Percentiles rank a stretch among this genome's conserved stretches.
Evolutionary conservation across 1,140 invertebrate species (phyloP).

Genomic region (Procambarus clarkii): DNA sequence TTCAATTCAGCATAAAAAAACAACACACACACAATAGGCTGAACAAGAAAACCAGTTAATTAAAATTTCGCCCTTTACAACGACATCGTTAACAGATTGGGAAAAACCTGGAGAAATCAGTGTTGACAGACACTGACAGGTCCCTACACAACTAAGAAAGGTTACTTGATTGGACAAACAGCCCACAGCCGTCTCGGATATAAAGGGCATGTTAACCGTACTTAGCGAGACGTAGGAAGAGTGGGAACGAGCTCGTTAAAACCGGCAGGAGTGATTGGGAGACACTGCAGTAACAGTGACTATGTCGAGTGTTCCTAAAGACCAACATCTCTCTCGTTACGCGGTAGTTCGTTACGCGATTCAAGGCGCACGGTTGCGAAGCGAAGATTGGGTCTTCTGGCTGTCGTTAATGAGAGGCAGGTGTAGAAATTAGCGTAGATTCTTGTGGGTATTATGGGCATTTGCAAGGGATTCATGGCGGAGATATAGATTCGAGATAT

Average conservation of each 20-base stretch:
- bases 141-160: background rate
- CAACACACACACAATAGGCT: too few relatives aligned
- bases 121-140: background rate
- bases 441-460: background rate
- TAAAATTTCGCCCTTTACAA: background rate
- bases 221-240: too few relatives aligned
- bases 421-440: slow-evolving; percentile 1
- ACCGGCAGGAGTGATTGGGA: background rate
- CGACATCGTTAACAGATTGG: background rate
- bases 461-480: background rate
- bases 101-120: background rate
- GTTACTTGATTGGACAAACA: background rate
- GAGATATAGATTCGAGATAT: slow-evolving; percentile 13
- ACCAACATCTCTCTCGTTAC: background rate
- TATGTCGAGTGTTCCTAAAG: background rate
- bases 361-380: background rate
- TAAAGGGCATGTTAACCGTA: background rate
- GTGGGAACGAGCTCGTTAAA: background rate
- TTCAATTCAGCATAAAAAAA: background rate
- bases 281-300: background rate
- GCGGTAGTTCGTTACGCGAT: too few relatives aligned
- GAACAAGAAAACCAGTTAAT: too few relatives aligned
- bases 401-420: background rate
- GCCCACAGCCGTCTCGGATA: background rate
- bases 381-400: slow-evolving; percentile 6